phyloP scores from a whole-genome alignment of 2,113 vertebrate species.

The Bettongia penicillata region DNA sequence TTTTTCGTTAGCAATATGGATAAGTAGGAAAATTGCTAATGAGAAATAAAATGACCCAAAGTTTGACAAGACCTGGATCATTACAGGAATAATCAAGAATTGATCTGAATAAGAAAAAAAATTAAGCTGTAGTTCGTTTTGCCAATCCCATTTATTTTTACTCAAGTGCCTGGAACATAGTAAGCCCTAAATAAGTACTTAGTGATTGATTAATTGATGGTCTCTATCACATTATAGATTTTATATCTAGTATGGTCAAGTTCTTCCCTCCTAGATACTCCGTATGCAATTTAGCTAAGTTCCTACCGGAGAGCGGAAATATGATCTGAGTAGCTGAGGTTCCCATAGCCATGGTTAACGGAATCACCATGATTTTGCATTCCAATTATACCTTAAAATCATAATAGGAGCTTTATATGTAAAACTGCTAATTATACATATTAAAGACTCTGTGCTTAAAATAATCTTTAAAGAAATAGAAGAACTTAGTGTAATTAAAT shows the following conservation, averaged over 20 bases:
- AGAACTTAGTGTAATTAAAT: background rate
- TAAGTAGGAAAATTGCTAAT: background rate
- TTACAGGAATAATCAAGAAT: conserved; percentile 19
- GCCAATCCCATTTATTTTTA: conserved; percentile 12
- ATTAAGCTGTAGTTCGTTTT: conserved; percentile 41
- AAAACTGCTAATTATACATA: background rate
- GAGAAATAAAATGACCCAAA: conserved; percentile 12
- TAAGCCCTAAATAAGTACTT: background rate
- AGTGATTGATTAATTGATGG: background rate
- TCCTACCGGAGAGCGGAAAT: background rate
- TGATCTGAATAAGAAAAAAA: conserved; percentile 12
- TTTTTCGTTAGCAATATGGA: conserved; percentile 32
- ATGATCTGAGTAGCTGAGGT: background rate
- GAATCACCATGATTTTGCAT: background rate
- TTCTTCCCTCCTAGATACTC: background rate
- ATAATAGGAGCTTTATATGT: background rate
- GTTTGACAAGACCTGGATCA: background rate
- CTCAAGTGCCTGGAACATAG: background rate
- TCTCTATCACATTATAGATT: conserved; percentile 31
- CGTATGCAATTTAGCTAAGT: conserved; percentile 23
- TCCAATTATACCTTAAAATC: background rate
- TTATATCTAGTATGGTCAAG: conserved; percentile 7
- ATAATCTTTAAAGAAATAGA: background rate
- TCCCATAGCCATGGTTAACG: background rate
- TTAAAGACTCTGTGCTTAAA: background rate